Evolutionary conservation across 2,113 vertebrate species (phyloP).

Genomic region (Odobenus rosmarus): DNA sequence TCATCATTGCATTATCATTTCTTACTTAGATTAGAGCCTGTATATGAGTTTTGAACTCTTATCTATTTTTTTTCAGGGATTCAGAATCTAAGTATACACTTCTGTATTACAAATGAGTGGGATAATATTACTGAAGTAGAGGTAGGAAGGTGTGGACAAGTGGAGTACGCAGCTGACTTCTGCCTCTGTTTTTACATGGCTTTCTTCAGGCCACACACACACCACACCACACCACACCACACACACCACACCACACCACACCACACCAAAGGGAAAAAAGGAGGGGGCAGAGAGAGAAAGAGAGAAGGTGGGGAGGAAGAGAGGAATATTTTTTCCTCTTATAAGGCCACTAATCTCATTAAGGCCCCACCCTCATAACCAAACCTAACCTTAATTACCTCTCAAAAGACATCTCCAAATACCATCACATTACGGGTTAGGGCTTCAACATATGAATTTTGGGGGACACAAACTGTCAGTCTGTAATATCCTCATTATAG

Average conservation of each 20-base stretch:
- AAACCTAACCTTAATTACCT: neutral
- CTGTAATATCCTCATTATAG: neutral
- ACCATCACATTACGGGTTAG: neutral
- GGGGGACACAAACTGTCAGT: neutral
- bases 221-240: neutral
- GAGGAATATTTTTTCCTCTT: neutral
- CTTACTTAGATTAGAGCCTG: neutral
- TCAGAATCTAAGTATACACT: neutral
- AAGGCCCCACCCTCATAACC: neutral
- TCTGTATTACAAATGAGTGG: neutral
- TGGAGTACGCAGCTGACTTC: neutral
- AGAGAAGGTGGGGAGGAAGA: neutral
- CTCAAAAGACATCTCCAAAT: neutral
- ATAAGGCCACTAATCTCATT: neutral
- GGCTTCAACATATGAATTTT: neutral
- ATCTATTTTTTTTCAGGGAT: constrained; percentile 37
- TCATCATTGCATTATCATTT: constrained; percentile 34
- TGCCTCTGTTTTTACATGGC: neutral
- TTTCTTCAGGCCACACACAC: neutral
- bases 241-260: neutral
- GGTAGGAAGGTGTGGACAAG: neutral
- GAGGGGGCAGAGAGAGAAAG: too few relatives aligned
- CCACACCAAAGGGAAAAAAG: neutral
- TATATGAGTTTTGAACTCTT: constrained; percentile 54
- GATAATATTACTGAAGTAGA: neutral